These are phyloP conservation scores for Microctonus brassicae DNA, from an alignment of 2,888 invertebrate genomes.

Conservation along the genomic window DNA sequence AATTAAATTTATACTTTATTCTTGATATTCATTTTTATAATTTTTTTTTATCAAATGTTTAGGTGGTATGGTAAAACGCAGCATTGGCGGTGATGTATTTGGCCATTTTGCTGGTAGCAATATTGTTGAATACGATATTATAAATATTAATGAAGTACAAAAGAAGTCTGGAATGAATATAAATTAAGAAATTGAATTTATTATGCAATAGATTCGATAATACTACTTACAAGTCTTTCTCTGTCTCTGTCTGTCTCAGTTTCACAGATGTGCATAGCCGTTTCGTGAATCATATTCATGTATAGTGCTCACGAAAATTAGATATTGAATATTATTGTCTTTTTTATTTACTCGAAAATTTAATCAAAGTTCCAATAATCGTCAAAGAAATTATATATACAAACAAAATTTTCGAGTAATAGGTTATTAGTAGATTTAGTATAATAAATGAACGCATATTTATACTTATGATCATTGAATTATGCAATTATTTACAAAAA, in stretches of 20 bases:
- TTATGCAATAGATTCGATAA: neutral
- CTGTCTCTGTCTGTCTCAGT: neutral
- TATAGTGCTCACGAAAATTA: constrained; percentile 5
- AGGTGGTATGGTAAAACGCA: constrained; percentile 61
- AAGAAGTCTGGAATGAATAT: neutral
- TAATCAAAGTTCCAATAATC: neutral
- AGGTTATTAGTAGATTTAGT: neutral
- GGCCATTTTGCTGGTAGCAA: constrained; percentile 84
- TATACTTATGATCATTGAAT: neutral
- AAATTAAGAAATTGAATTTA: constrained; percentile 11
- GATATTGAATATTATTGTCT: neutral
- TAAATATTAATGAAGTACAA: constrained; percentile 76
- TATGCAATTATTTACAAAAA: neutral
- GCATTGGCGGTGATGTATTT: constrained; percentile 73
- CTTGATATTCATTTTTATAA: constrained; percentile 13
- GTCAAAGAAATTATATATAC: neutral
- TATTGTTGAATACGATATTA: constrained; percentile 81
- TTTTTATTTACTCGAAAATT: neutral
- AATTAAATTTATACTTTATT: neutral
- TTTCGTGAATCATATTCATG: neutral
- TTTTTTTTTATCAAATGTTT: constrained; percentile 16
- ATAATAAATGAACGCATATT: neutral
- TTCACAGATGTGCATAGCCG: neutral
- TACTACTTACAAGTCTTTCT: neutral
- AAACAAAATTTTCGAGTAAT: neutral